Evolutionary conservation across 1,140 invertebrate species (phyloP).

Genomic region (Diabrotica undecimpunctata): DNA sequence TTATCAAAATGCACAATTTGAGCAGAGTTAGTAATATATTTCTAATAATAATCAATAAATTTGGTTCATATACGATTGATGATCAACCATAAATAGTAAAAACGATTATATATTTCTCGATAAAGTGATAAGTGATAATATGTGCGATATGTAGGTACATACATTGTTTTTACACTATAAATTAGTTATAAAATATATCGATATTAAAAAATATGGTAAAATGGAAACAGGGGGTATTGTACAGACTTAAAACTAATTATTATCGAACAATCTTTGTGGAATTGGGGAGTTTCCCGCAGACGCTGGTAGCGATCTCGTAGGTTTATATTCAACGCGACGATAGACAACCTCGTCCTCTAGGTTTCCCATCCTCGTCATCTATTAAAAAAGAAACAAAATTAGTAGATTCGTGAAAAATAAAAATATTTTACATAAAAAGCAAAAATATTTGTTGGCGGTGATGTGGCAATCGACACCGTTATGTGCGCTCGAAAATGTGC

Average conservation of each 20-base stretch:
- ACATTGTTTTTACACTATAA: background rate
- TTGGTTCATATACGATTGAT: no score
- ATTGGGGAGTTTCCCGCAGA: conserved; percentile 42
- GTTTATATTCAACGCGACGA: conserved; percentile 46
- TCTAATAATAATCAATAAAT: no score
- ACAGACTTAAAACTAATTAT: conserved; percentile 16
- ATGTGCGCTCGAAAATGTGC: no score
- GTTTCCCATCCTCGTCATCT: conserved; percentile 49
- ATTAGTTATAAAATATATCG: conserved; percentile 3
- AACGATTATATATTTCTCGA: no score
- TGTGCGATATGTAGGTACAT: background rate
- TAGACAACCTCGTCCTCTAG: conserved; percentile 48
- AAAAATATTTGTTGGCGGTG: no score
- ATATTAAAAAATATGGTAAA: background rate
- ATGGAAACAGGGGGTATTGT: background rate
- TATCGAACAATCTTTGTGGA: conserved; percentile 36
- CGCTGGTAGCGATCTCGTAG: conserved; percentile 36
- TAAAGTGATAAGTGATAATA: no score
- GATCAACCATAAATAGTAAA: no score
- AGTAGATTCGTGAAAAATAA: background rate
- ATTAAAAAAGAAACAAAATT: conserved; percentile 6
- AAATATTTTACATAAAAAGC: background rate
- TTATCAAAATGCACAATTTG: no score
- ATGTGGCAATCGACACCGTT: no score
- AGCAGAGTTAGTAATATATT: no score